phyloP scores from a whole-genome alignment of 2,797 vertebrate genomes.

The Halcyon leucocephala region DNA sequence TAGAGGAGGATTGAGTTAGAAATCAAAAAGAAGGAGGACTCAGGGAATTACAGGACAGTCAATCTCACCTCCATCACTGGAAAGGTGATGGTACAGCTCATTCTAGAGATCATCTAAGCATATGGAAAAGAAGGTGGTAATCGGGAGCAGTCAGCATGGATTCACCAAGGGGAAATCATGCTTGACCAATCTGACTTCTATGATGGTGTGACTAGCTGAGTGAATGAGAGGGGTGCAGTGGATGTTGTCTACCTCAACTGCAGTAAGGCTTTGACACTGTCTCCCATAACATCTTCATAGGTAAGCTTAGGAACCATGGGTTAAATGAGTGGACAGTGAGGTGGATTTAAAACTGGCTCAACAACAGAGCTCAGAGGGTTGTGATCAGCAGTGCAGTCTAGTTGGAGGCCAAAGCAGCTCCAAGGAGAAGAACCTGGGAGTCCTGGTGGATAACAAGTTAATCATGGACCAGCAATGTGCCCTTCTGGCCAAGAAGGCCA shows the following conservation, averaged over 20 bases:
- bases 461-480: too few relatives aligned
- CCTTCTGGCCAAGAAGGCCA: too few relatives aligned
- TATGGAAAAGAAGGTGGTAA: background rate
- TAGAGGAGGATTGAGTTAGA: too few relatives aligned
- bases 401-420: too few relatives aligned
- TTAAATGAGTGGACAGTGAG: background rate
- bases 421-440: too few relatives aligned
- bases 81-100: background rate
- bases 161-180: background rate
- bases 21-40: background rate
- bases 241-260: background rate
- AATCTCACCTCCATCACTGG: background rate
- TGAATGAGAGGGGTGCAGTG: background rate
- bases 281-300: background rate
- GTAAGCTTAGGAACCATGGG: background rate
- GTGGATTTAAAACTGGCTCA: background rate
- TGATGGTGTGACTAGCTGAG: background rate
- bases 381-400: too few relatives aligned
- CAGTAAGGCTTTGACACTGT: background rate
- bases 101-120: background rate
- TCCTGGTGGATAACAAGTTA: too few relatives aligned
- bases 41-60: background rate
- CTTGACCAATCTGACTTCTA: background rate
- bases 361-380: too few relatives aligned
- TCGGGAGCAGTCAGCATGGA: background rate